A percentile compares a stretch with the other conserved stretches of the same genome.
Conservation (phyloP, 2,797 vertebrate species). For the Vespertilio murinus region DNA sequence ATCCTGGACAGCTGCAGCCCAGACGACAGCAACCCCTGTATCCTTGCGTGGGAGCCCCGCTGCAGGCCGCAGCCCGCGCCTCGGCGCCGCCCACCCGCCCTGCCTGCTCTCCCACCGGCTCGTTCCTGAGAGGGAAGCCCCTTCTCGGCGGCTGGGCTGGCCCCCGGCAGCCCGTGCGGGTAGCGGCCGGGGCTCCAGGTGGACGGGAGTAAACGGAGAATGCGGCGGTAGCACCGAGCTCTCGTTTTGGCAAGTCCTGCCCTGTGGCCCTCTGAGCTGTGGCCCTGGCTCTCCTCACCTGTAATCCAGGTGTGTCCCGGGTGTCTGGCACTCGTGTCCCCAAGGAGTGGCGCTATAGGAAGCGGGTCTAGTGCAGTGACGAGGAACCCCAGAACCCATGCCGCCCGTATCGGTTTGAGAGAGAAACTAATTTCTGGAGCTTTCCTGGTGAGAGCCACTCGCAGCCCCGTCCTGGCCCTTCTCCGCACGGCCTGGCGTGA, state of each 20-base stretch:
- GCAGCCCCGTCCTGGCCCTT: not conserved
- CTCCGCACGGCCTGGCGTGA: not conserved
- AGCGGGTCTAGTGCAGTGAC: not conserved
- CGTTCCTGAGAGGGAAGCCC: not conserved
- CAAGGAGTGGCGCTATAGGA: not conserved
- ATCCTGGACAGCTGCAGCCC: constrained; percentile 96
- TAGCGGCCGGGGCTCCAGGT: not conserved
- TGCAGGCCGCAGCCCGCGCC: not conserved
- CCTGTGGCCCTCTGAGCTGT: not conserved
- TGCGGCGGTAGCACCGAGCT: rapidly evolving
- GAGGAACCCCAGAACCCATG: not conserved
- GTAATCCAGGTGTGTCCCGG: not conserved
- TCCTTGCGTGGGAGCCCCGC: constrained; percentile 85
- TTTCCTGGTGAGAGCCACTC: not conserved
- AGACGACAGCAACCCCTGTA: constrained; percentile 98
- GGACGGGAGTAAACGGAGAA: not conserved
- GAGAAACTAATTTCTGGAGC: not conserved
- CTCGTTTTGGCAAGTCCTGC: not conserved
- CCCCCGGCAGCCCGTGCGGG: rapidly evolving
- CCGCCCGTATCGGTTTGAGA: not conserved
- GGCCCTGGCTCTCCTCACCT: not conserved
- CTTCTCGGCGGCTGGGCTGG: rapidly evolving
- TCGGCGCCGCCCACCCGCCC: not conserved
- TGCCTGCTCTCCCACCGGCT: not conserved
- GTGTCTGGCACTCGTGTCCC: not conserved